Conservation (phyloP, 2,113 vertebrate species). For the Bubo bubo region DNA sequence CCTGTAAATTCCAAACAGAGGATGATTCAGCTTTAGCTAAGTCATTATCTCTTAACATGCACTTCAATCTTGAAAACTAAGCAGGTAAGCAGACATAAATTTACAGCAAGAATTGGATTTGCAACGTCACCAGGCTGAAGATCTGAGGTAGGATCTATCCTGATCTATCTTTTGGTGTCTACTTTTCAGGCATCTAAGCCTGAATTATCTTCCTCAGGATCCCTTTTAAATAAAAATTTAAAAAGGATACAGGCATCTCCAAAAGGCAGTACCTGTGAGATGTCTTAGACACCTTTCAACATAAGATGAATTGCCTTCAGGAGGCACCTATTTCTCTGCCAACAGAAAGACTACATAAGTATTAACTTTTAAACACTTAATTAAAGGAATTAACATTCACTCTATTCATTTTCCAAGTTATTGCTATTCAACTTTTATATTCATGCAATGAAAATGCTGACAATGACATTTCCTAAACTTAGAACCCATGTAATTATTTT, state of each 20-base stretch:
- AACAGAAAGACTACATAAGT: not conserved
- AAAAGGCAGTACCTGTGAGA: not conserved
- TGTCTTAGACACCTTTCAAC: not conserved
- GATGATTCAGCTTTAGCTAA: not conserved
- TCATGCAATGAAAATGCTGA: not conserved
- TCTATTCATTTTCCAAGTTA: not conserved
- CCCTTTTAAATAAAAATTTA: not conserved
- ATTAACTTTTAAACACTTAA: not conserved
- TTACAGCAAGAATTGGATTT: not conserved
- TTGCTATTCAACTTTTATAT: not conserved
- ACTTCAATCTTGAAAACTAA: not conserved
- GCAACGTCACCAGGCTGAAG: not conserved
- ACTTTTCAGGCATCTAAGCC: not conserved
- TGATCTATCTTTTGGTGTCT: not conserved
- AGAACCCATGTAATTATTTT: not conserved
- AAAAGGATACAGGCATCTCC: not conserved
- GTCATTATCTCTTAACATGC: not conserved
- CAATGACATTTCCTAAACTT: not conserved
- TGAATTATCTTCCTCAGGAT: not conserved
- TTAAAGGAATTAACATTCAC: not conserved
- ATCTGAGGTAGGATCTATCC: not conserved
- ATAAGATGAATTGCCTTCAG: not conserved
- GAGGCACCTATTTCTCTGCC: not conserved
- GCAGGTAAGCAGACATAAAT: not conserved
- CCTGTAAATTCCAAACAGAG: conserved; percentile 72